Evolutionary conservation across 2,113 vertebrate genomes (phyloP), one percentile per base, ranked within the genome.

Genomic region (Ptyas mucosa): DNA sequence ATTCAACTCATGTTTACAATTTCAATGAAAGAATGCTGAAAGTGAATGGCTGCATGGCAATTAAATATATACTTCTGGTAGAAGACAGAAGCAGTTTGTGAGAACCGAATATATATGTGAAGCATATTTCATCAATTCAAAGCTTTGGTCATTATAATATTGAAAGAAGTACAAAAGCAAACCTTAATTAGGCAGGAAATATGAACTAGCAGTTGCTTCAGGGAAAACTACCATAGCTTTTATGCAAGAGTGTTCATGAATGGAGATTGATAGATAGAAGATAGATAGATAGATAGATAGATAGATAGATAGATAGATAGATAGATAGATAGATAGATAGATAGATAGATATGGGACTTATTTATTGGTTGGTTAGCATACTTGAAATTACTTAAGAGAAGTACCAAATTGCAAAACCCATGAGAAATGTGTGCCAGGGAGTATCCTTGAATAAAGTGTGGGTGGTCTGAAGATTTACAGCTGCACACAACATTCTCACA

Each of bases 401-500:
- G 86, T n/a, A 85, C 58, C 2, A 54, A 54, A 89, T 92, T 85
- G 89, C 26, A 9, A 1, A 89, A 57, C 89, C 89, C 93, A 92
- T 90, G 91, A 87, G 29, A 7, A 55, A 91, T 58, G 15, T 23
- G n/a, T 92, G 61, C 26, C 94, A 94, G 91, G 23, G 21, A 92
- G 58, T 94, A 96, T 93, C 52, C 75, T 95, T 34, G 81, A 85
- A 20, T 95, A 54, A 92, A 95, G n/a, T 75, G 15, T 97, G 97
- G 96, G 97, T 97, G 97, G 97, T 97, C 97, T 96, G 53, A 92
- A 93, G 93, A 93, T 10, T 85, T 93, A 52, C 87, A 95, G 93
- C 95, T 96, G 92, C 89, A 24, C 49, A 57, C 87, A 93, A 55
- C 34, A 43, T 81, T 81, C 34, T 89, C 85, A 57, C 81, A 91